Conservation (phyloP, 2,797 vertebrate genomes). For the Enteromius anoplus region DNA sequence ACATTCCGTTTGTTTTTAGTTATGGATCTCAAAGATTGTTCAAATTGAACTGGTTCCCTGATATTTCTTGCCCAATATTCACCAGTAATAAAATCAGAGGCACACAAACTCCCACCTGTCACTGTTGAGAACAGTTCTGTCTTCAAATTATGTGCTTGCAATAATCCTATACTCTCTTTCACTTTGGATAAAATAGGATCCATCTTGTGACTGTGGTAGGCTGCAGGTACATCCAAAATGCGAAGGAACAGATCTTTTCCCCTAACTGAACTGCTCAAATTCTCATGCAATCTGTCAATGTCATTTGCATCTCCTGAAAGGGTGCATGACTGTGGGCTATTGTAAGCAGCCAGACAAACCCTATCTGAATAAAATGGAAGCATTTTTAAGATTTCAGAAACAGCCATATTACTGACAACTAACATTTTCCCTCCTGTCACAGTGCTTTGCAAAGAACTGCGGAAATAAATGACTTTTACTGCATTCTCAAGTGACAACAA, state of each 20-base stretch:
- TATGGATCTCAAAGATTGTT: slow-evolving; percentile 73
- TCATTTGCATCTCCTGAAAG: slow-evolving; percentile 81
- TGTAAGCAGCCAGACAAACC: slow-evolving; percentile 82
- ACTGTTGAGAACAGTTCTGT: slow-evolving; percentile 83
- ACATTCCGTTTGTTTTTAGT: slow-evolving; percentile 55
- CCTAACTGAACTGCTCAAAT: slow-evolving; percentile 69
- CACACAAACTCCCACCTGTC: slow-evolving; percentile 73
- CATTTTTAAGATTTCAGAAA: slow-evolving; percentile 73
- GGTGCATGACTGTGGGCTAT: slow-evolving; percentile 85
- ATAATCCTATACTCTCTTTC: slow-evolving; percentile 67
- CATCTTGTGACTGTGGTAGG: slow-evolving; percentile 89
- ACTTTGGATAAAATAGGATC: slow-evolving; percentile 79
- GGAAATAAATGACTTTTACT: slow-evolving; percentile 82
- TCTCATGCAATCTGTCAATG: slow-evolving; percentile 69
- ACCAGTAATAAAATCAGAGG: slow-evolving; percentile 78
- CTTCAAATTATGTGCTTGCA: slow-evolving; percentile 69
- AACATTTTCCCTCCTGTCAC: slow-evolving; percentile 84
- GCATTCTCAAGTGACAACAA: slow-evolving; percentile 84
- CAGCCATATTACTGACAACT: slow-evolving; percentile 82
- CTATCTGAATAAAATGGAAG: slow-evolving; percentile 70
- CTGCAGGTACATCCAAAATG: slow-evolving; percentile 79
- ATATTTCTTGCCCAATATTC: slow-evolving; percentile 84
- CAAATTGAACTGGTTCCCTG: slow-evolving; percentile 81
- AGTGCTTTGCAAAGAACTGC: slow-evolving; percentile 79
- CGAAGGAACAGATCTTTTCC: slow-evolving; percentile 80